A percentile compares a stretch with the other conserved stretches of the same genome.
Evolutionary conservation across 2,113 vertebrate species (phyloP).

Genomic region (Pheucticus melanocephalus): DNA sequence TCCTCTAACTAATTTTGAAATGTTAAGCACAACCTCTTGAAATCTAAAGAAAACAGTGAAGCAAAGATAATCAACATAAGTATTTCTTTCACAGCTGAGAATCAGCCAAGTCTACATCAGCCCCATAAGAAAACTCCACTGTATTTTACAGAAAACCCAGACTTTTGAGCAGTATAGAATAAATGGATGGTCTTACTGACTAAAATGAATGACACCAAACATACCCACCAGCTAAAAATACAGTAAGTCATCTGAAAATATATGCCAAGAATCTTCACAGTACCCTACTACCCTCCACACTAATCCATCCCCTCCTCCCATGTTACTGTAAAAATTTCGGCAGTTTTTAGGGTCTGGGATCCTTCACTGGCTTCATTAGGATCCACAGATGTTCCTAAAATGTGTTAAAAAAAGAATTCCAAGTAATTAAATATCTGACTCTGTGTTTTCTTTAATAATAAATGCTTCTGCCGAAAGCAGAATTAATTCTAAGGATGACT

Average conservation of each 20-base stretch:
- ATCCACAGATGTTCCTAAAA: constrained; percentile 14
- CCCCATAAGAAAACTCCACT: background rate
- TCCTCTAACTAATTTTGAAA: constrained; percentile 2
- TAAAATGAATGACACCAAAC: constrained; percentile 6
- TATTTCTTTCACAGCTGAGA: background rate
- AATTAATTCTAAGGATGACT: constrained; percentile 27
- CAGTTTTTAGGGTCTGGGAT: background rate
- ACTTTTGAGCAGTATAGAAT: background rate
- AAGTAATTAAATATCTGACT: constrained; percentile 11
- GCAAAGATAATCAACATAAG: background rate
- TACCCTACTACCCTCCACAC: constrained; percentile 1
- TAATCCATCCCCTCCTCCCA: constrained; percentile 2
- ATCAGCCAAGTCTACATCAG: background rate
- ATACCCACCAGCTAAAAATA: constrained; percentile 48
- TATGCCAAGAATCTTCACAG: background rate
- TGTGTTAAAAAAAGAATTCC: constrained; percentile 13
- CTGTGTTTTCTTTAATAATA: background rate
- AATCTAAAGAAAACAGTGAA: constrained; percentile 3
- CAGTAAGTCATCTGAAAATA: background rate
- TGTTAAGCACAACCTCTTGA: constrained; percentile 30
- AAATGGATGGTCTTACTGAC: background rate
- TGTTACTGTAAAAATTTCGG: background rate
- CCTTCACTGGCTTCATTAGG: constrained; percentile 17
- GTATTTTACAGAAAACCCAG: background rate
- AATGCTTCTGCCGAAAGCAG: background rate